These are phyloP conservation scores for Petrophora chlorosata DNA, from an alignment of 2,888 invertebrate genomes.

Conservation along the genomic window DNA sequence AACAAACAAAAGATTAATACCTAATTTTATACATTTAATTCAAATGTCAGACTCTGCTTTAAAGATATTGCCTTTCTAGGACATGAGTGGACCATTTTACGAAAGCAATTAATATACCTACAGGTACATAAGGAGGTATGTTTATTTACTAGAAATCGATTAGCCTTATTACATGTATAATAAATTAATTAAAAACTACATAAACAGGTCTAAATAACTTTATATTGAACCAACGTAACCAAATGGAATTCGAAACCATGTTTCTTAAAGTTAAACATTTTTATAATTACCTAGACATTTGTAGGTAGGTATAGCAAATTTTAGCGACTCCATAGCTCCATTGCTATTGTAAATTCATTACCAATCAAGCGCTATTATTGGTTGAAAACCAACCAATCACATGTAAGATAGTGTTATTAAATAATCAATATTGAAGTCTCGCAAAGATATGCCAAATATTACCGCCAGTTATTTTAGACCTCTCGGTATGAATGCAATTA, in stretches of 20 bases:
- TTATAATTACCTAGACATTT: too few species aligned
- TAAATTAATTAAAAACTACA: background rate
- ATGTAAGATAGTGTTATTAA: conserved; percentile 51
- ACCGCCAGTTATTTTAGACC: conserved; percentile 44
- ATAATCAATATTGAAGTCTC: conserved; percentile 42
- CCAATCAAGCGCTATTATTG: conserved; percentile 65
- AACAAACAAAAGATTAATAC: too few species aligned
- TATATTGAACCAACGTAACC: too few species aligned
- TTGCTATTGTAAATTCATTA: conserved; percentile 52
- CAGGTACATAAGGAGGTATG: too few species aligned
- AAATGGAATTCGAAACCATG: too few species aligned
- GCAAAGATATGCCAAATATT: conserved; percentile 49
- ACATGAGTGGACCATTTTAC: background rate
- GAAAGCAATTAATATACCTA: background rate
- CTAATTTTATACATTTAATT: too few species aligned
- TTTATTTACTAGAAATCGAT: conserved; percentile 7
- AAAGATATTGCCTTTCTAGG: too few species aligned
- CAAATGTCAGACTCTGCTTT: too few species aligned
- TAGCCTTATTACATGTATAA: conserved; percentile 18
- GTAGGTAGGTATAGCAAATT: conserved; percentile 2
- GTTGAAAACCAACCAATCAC: conserved; percentile 62
- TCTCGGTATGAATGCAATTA: conserved; percentile 33
- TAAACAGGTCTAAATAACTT: background rate
- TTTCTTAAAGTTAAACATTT: too few species aligned
- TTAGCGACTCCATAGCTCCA: conserved; percentile 26